These are phyloP conservation scores for Andinoacara biseriatus DNA, from an alignment of 2,113 vertebrate species.

Conservation along the genomic window DNA sequence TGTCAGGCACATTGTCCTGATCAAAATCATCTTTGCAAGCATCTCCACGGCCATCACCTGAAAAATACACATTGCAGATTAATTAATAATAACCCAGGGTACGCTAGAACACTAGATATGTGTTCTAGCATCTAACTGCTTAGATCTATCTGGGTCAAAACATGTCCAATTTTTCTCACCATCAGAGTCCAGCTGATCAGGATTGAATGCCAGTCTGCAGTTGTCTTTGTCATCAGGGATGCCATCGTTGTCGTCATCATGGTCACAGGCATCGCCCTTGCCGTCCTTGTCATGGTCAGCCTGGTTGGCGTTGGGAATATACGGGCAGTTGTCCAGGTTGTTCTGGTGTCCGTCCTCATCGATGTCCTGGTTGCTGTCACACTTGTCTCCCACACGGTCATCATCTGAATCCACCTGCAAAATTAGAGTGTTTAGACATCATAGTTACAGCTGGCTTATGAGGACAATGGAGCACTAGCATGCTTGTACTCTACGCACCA, in stretches of 20 bases:
- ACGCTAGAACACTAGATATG: background rate
- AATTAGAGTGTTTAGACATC: background rate
- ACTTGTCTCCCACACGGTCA: conserved; percentile 93
- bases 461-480: background rate
- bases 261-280: conserved; percentile 96
- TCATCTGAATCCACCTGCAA: conserved; percentile 92
- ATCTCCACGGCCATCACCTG: conserved; percentile 96
- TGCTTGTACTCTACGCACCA: background rate
- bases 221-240: conserved; percentile 98
- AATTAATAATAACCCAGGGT: background rate
- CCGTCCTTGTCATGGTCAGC: conserved; percentile 98
- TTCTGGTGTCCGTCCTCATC: conserved; percentile 99
- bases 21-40: conserved; percentile 98
- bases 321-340: conserved; percentile 98
- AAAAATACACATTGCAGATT: background rate
- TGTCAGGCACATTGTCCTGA: conserved; percentile 92
- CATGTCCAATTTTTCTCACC: conserved; percentile 78
- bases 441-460: background rate
- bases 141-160: background rate
- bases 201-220: conserved; percentile 91
- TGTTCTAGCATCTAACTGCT: background rate
- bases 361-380: conserved; percentile 98
- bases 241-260: conserved; percentile 97
- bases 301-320: conserved; percentile 97
- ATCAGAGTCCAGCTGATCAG: conserved; percentile 93